Evolutionary conservation across 2,797 vertebrate genomes (phyloP).

Genomic region (Synanceia verrucosa): DNA sequence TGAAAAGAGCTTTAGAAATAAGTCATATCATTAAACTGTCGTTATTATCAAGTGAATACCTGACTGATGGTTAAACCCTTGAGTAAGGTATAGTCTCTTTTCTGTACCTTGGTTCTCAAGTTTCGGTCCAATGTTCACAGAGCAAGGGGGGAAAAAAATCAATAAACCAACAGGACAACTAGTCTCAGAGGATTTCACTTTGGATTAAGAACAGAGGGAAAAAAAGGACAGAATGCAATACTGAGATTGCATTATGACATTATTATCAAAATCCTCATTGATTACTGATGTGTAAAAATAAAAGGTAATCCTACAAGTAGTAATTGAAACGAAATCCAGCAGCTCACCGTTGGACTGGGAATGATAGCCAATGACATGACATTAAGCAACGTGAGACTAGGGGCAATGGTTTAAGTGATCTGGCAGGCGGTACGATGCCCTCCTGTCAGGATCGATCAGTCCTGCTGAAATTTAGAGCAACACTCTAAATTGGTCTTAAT

Average conservation of each 20-base stretch:
- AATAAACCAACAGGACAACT: slow-evolving; percentile 84
- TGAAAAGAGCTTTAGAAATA: slow-evolving; percentile 18
- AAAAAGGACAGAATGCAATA: slow-evolving; percentile 64
- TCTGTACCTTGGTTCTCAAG: slow-evolving; percentile 70
- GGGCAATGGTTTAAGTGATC: slow-evolving; percentile 85
- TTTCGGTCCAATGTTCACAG: slow-evolving; percentile 77
- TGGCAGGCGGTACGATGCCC: slow-evolving; percentile 83
- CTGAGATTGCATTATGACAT: slow-evolving; percentile 76
- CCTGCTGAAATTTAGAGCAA: slow-evolving; percentile 85
- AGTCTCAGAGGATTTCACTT: slow-evolving; percentile 82
- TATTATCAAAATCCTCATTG: slow-evolving; percentile 83
- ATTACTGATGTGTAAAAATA: slow-evolving; percentile 80
- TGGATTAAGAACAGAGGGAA: slow-evolving; percentile 77
- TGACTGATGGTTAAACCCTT: slow-evolving; percentile 50
- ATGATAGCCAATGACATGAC: slow-evolving; percentile 82
- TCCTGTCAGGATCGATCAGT: slow-evolving; percentile 87
- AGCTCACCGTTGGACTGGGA: slow-evolving; percentile 65
- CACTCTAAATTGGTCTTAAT: slow-evolving; percentile 86
- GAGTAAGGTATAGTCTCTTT: slow-evolving; percentile 63
- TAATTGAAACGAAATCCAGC: slow-evolving; percentile 79
- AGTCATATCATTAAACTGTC: not conserved
- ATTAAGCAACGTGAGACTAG: slow-evolving; percentile 80
- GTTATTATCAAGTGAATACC: slow-evolving; percentile 46
- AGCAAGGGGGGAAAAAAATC: slow-evolving; percentile 75
- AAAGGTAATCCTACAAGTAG: slow-evolving; percentile 79